A percentile compares a stretch with the other conserved stretches of the same genome.
Evolutionary conservation across 2,797 vertebrate species (phyloP).

Genomic region (Acomys russatus): DNA sequence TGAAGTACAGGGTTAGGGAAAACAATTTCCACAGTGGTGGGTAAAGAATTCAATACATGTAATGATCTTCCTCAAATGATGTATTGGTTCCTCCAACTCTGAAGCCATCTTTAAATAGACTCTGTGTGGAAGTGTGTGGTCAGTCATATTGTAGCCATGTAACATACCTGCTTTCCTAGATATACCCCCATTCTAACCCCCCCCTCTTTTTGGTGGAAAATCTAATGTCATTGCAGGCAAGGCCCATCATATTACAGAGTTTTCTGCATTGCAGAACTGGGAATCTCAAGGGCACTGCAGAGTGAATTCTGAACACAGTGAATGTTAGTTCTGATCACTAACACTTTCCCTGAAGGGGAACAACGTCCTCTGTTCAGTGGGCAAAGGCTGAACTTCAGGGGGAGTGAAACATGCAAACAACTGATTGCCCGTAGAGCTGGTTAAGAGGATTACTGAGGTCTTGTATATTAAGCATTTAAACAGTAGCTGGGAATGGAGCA

Average conservation of each 20-base stretch:
- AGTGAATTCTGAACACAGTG: not conserved
- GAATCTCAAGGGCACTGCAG: not conserved
- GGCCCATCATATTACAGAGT: not conserved
- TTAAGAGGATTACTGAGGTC: slow-evolving; percentile 31
- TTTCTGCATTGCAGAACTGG: not conserved
- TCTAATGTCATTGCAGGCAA: not conserved
- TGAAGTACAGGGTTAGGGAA: not conserved
- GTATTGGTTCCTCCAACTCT: not conserved
- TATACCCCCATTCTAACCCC: not conserved
- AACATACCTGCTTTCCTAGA: not conserved
- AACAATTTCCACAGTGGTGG: not conserved
- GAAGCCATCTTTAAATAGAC: not conserved
- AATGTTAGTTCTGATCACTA: not conserved
- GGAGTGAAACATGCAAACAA: slow-evolving; percentile 4
- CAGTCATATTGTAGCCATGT: fast-evolving
- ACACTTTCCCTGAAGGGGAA: not conserved
- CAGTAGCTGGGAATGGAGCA: not conserved
- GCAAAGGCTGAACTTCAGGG: not conserved
- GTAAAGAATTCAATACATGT: not conserved
- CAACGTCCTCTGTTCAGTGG: not conserved
- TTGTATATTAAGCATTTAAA: slow-evolving; percentile 18
- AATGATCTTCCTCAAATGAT: not conserved
- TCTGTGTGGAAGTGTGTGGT: not conserved
- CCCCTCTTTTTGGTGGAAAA: not conserved
- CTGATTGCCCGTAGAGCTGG: not conserved